Evolutionary conservation across 2,888 invertebrate species (phyloP), one percentile per base, ranked within the genome.

Genomic region (Neoitamus cyanurus): DNA sequence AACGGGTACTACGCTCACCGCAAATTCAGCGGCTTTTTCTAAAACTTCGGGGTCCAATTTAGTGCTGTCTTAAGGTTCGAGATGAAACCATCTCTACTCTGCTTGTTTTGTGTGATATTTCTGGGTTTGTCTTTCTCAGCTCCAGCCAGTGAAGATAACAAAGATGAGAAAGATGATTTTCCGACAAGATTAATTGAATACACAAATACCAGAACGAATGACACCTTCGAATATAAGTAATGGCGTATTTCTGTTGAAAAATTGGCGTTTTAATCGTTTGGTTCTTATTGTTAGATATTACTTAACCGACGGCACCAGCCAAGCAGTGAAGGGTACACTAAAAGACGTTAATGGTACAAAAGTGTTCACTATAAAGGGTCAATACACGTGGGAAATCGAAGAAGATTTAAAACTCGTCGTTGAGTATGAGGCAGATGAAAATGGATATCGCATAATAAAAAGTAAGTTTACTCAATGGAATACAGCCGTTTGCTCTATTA

Each of bases 271-370:
- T n/a, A n/a, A n/a, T n/a, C n/a, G n/a, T n/a, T n/a, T n/a, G n/a
- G n/a, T n/a, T n/a, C n/a, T n/a, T n/a, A n/a, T n/a, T n/a, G n/a
- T n/a, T 20, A 77, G 77, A 13, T 42, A 42, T 11, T 28, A 20
- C 5, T 46, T 42, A 30, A 46, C 15, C 37, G 28, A 77, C 46
- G 77, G 77, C 7, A 13, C 9, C 13, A 28, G n/a, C 20, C 37
- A 77, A 15, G 20, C 9, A 3, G 42, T 28, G 5, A 46, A 37
- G n/a, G 77, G 77, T 1, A 42, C 34, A 11, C 37, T 77, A 2
- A 77, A 77, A 77, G 46, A 77, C 36, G 42, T 77, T 20, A 37
- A 77, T 28, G 77, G 77, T 25, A 28, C 34, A 3, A 46, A 77
- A 42, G 42, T 77, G 25, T 77, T 25, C 37, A 37, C 28, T 0